Conservation (phyloP, 2,113 vertebrate genomes). For the Oxyruncus cristatus region DNA sequence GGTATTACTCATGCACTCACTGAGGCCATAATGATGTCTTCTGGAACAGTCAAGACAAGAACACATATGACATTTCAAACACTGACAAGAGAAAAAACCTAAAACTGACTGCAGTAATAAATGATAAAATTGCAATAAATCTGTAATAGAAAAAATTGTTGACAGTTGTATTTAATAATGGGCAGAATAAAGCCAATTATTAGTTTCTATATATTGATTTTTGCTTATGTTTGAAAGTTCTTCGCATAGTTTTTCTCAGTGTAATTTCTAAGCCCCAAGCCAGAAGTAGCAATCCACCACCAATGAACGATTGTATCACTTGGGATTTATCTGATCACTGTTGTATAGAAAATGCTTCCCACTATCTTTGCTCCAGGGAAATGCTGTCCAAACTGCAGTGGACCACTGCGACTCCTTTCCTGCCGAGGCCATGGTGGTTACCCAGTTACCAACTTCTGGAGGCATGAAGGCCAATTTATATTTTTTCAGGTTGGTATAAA, state of each 20-base stretch:
- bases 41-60: neutral
- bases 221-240: neutral
- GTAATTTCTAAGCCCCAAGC: neutral
- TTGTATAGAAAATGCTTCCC: neutral
- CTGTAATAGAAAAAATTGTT: neutral
- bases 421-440: slow-evolving; percentile 82
- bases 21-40: neutral
- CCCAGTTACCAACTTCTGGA: slow-evolving; percentile 86
- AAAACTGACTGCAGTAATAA: neutral
- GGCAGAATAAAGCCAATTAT: neutral
- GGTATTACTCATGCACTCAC: neutral
- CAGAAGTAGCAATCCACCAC: neutral
- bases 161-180: neutral
- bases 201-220: neutral
- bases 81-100: neutral
- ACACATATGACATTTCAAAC: neutral
- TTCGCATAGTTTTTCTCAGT: neutral
- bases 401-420: slow-evolving; percentile 74
- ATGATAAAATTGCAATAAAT: neutral
- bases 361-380: slow-evolving; percentile 64
- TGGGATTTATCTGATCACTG: neutral
- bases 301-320: neutral
- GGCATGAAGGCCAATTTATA: slow-evolving; percentile 81
- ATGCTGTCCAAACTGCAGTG: slow-evolving; percentile 78
- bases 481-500: slow-evolving; percentile 80